A percentile compares a stretch with the other conserved stretches of the same genome.
Evolutionary conservation across 2,888 invertebrate species (phyloP).

Genomic region (Linyphia triangularis): DNA sequence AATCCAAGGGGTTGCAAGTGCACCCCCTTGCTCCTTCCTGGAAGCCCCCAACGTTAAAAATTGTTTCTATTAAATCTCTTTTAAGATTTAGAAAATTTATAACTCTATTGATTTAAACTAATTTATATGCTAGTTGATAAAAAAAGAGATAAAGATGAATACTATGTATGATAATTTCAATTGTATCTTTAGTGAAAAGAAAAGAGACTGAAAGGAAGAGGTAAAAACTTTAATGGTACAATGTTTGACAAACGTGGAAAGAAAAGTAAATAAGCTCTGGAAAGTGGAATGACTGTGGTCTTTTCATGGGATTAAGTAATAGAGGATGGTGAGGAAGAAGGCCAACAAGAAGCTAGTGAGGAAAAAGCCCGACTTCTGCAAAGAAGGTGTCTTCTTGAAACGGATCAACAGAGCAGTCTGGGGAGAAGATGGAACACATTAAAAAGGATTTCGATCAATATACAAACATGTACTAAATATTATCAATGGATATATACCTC

Average conservation of each 20-base stretch:
- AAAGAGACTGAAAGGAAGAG: not conserved
- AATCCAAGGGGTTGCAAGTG: too few species aligned
- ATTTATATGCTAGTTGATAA: too few species aligned
- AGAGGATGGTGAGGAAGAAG: conserved; percentile 32
- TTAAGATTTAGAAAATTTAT: too few species aligned
- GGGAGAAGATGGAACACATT: not conserved
- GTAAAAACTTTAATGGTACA: not conserved
- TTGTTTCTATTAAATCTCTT: too few species aligned
- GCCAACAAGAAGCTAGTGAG: conserved; percentile 19
- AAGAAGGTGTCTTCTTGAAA: conserved; percentile 49
- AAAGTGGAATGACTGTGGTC: conserved; percentile 1
- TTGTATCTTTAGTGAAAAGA: too few species aligned
- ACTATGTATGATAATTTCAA: too few species aligned
- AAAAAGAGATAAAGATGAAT: too few species aligned
- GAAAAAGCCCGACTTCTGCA: conserved; percentile 37
- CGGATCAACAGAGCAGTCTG: conserved; percentile 55
- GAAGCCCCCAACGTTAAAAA: too few species aligned
- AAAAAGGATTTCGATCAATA: not conserved
- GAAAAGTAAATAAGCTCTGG: conserved; percentile 67
- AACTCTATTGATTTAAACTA: too few species aligned
- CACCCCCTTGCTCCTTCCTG: too few species aligned
- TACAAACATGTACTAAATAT: not conserved
- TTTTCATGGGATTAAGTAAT: conserved; percentile 54
- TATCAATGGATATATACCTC: not conserved
- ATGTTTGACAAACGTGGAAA: not conserved